Conservation (phyloP, 2,113 vertebrate genomes). For the Melanotaenia duboulayi region DNA sequence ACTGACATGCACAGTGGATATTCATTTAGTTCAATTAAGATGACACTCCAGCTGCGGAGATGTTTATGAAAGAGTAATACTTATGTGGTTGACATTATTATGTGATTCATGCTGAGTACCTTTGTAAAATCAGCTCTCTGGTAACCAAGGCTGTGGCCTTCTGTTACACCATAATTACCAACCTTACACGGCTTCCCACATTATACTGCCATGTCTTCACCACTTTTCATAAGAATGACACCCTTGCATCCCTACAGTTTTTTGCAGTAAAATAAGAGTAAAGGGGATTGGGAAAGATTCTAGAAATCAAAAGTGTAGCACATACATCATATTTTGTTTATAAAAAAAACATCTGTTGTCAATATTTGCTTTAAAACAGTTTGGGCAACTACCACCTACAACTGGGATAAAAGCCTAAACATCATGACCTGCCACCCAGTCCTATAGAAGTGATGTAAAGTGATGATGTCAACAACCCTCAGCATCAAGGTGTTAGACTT, state of each 20-base stretch:
- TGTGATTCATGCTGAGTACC: neutral
- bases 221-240: neutral
- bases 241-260: neutral
- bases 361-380: constrained; percentile 53
- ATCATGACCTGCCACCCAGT: constrained; percentile 13
- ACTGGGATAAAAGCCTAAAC: constrained; percentile 2
- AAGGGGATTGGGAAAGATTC: neutral
- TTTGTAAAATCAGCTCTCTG: neutral
- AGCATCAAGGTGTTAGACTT: constrained; percentile 12
- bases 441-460: constrained; percentile 25
- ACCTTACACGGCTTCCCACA: neutral
- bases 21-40: too few species aligned
- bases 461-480: constrained; percentile 28
- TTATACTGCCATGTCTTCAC: neutral
- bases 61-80: neutral
- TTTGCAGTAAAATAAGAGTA: neutral
- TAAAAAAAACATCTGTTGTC: constrained; percentile 47
- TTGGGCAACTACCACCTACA: constrained; percentile 27
- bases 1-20: too few species aligned
- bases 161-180: neutral
- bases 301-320: constrained; percentile 28
- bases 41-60: too few species aligned
- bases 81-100: neutral
- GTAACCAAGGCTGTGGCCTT: neutral
- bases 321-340: constrained; percentile 30